These are phyloP conservation scores for Linurgus olivaceus DNA, from an alignment of 2,797 vertebrate genomes.

Conservation along the genomic window DNA sequence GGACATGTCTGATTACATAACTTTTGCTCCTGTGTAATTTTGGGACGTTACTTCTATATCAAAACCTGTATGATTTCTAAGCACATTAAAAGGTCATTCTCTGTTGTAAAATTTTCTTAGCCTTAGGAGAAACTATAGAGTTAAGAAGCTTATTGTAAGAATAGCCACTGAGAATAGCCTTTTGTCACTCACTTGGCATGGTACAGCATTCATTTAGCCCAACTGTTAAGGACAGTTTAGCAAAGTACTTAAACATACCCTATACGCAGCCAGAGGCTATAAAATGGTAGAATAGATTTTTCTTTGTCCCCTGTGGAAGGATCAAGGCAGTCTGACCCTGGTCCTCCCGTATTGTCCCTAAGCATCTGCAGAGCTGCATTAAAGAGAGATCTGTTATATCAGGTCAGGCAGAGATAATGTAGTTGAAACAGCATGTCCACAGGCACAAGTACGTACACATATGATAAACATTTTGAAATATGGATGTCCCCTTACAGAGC, in stretches of 20 bases:
- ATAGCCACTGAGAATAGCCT: neutral
- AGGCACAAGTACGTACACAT: neutral
- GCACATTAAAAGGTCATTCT: neutral
- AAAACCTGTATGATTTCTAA: neutral
- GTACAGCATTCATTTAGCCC: neutral
- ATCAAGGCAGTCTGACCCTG: neutral
- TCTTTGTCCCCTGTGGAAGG: neutral
- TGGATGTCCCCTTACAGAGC: neutral
- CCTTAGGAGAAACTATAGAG: neutral
- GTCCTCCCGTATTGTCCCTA: neutral
- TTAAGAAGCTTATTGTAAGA: neutral
- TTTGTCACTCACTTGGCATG: neutral
- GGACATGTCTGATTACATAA: neutral
- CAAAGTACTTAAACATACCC: neutral
- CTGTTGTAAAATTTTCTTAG: neutral
- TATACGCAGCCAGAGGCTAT: neutral
- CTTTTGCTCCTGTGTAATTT: neutral
- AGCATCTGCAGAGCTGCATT: neutral
- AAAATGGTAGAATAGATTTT: neutral
- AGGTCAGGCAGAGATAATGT: neutral
- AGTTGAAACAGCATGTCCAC: neutral
- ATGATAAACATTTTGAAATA: neutral
- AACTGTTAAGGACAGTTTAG: neutral
- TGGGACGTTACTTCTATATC: neutral
- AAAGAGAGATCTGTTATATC: neutral